Evolutionary conservation across 2,797 vertebrate genomes (phyloP), one percentile per base, ranked within the genome.

Genomic region (Muscicapa striata): DNA sequence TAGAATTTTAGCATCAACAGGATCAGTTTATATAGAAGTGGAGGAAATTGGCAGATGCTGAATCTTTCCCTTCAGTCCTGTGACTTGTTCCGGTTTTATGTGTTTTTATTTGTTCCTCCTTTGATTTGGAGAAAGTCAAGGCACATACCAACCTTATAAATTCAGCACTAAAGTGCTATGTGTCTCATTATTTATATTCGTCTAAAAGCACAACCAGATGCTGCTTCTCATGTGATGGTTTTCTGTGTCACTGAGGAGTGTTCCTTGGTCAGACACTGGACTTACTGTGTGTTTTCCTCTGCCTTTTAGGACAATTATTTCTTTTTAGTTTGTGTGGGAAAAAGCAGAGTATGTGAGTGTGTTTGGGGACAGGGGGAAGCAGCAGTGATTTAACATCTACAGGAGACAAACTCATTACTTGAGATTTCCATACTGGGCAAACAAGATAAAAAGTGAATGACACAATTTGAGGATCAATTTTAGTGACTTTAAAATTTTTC

Each of bases 261-360:
- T 96, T 94, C 64, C 84, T 76, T 88, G 40, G 58, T 92, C 74
- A 88, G 94, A 96, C 96, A 96, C 90, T 95, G 86, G 59, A 79
- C 92, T 87, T 86, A 89, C 84, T 96, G 94, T 94, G 70, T 78
- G 48, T 84, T 67, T 92, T 61, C 74, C 76, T 73, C 79, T 79
- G 63, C 93, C 75, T 94, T 92, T 90, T 84, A 46, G 64, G 90
- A 96, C 92, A 93, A 74, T 70, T 88, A 63, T 89, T 94, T 97
- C 92, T 89, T 96, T 95, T 95, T 41, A 96, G 62, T 78, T 72
- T 72, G 93, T 84, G 78, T 96, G 94, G 89, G 96, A 96, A 95
- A 96, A 84, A 75, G 74, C 66, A 87, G 93, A 61, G 49, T 69
- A 17, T 72, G 22, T 41, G 73, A 91, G 43, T 69, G 79, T 86